These are phyloP conservation scores for Catharus bicknelli DNA, from an alignment of 2,113 vertebrate genomes.

Conservation along the genomic window DNA sequence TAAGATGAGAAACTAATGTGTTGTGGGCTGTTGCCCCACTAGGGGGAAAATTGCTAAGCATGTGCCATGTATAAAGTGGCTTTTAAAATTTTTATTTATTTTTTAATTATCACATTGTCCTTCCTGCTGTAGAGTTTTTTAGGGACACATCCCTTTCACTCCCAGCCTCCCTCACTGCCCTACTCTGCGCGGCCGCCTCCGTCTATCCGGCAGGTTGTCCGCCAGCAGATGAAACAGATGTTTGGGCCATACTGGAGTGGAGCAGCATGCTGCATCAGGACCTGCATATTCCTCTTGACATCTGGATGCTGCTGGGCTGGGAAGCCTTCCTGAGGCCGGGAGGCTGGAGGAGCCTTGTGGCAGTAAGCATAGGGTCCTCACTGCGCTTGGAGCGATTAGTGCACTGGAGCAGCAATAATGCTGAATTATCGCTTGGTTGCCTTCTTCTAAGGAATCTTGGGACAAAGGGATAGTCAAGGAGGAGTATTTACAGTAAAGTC, in stretches of 20 bases:
- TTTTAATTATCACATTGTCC: not conserved
- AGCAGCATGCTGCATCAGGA: conserved; percentile 88
- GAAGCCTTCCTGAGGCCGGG: conserved; percentile 86
- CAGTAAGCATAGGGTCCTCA: conserved; percentile 82
- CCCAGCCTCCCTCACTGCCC: conserved; percentile 22
- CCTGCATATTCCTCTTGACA: conserved; percentile 89
- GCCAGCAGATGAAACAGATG: conserved; percentile 97
- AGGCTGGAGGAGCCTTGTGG: conserved; percentile 89
- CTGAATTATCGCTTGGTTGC: conserved; percentile 88
- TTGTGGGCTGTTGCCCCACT: not conserved
- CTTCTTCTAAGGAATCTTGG: conserved; percentile 84
- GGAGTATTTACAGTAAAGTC: conserved; percentile 78
- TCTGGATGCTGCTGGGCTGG: conserved; percentile 90
- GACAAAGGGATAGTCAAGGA: conserved; percentile 81
- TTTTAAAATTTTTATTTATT: too few relatives aligned
- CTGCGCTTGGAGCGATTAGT: conserved; percentile 88
- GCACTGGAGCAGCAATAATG: conserved; percentile 90
- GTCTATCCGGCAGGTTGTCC: conserved; percentile 72
- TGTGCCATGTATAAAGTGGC: accelerated
- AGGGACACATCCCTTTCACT: not conserved
- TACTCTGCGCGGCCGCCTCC: not conserved
- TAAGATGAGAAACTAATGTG: not conserved
- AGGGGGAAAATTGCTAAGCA: not conserved
- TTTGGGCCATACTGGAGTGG: conserved; percentile 90
- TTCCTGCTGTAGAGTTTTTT: not conserved